These are phyloP conservation scores for Petrolisthes manimaculis DNA, from an alignment of 2,888 invertebrate species.

Conservation along the genomic window DNA sequence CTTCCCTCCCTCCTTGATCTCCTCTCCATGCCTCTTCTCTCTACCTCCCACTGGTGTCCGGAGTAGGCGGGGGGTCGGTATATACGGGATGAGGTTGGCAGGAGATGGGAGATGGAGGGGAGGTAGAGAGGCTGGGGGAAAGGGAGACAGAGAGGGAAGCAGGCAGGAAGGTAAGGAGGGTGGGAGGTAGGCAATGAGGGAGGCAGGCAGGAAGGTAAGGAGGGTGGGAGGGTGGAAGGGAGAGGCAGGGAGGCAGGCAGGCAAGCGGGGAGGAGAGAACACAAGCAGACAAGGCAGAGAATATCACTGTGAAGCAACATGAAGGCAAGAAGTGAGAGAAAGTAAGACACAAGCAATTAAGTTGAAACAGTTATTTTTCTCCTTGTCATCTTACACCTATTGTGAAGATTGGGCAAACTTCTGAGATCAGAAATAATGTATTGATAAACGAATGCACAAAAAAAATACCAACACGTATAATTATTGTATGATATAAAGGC, in stretches of 20 bases:
- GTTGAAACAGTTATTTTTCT: too few species aligned
- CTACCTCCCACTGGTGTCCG: not conserved
- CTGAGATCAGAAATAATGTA: too few species aligned
- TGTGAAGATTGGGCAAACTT: too few species aligned
- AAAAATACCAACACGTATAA: too few species aligned
- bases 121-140: not conserved
- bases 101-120: not conserved
- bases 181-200: not conserved
- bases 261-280: not conserved
- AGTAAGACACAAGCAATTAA: too few species aligned
- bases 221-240: not conserved
- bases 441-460: too few species aligned
- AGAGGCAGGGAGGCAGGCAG: not conserved
- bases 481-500: too few species aligned
- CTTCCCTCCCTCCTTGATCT: not conserved
- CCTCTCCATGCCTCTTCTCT: not conserved
- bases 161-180: not conserved
- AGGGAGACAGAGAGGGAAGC: not conserved
- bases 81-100: not conserved
- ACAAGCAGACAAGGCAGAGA: too few species aligned
- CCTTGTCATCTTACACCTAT: too few species aligned
- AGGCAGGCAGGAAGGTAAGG: not conserved
- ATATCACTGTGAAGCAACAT: not conserved
- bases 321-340: slow-evolving; percentile 4
- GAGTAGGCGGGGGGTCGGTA: not conserved